Conservation (phyloP, 2,113 vertebrate species). For the Sturnira hondurensis region DNA sequence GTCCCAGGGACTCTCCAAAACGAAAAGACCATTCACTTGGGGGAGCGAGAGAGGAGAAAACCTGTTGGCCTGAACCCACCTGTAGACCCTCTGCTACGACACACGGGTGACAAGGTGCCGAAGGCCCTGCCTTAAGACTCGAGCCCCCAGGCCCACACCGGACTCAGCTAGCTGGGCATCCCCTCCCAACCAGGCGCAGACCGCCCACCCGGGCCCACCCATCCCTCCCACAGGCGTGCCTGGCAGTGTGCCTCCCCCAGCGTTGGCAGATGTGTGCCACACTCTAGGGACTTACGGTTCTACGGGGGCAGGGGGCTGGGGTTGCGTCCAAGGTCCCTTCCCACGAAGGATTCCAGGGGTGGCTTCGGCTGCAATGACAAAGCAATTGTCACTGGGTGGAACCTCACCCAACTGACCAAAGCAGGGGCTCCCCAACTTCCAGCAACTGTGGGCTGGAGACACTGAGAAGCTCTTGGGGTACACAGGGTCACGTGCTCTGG, state of each 20-base stretch:
- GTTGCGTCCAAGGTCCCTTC: not conserved
- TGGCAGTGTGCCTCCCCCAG: not conserved
- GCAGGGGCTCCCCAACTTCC: not conserved
- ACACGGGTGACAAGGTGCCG: not conserved
- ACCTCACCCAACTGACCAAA: rapidly evolving
- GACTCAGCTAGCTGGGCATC: not conserved
- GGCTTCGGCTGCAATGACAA: slow-evolving; percentile 36
- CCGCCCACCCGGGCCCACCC: rapidly evolving
- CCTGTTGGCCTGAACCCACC: slow-evolving; percentile 23
- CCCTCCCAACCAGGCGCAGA: not conserved
- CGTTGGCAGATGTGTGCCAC: not conserved
- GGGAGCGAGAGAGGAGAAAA: slow-evolving; percentile 30
- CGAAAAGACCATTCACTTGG: slow-evolving; percentile 49
- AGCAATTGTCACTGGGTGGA: not conserved
- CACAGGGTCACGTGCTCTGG: rapidly evolving
- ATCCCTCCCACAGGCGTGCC: not conserved
- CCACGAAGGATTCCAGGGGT: not conserved
- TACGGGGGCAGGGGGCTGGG: not conserved
- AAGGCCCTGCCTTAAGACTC: not conserved
- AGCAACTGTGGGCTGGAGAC: rapidly evolving
- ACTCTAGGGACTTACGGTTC: slow-evolving; percentile 52
- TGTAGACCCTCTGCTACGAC: slow-evolving; percentile 29
- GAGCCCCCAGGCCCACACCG: not conserved
- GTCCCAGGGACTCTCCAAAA: slow-evolving; percentile 34
- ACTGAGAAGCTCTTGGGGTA: not conserved